A percentile compares a stretch with the other conserved stretches of the same genome.
These are phyloP conservation scores for Carollia perspicillata DNA, from an alignment of 2,113 vertebrate genomes.

Conservation along the genomic window DNA sequence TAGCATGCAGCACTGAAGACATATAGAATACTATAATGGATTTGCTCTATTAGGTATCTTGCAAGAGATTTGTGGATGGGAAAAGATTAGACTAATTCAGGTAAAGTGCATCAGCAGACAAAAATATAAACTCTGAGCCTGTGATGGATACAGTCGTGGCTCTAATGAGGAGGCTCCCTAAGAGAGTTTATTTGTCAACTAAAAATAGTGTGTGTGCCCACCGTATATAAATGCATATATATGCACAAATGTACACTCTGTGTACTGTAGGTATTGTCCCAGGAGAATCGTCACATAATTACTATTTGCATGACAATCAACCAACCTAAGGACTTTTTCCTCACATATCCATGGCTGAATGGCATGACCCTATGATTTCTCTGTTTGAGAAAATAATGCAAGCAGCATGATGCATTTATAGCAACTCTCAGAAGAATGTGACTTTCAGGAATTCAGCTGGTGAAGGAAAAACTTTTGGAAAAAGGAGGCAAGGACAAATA, in stretches of 20 bases:
- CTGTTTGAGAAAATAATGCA: neutral
- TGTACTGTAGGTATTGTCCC: neutral
- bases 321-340: neutral
- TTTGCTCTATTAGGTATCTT: neutral
- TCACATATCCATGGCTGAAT: neutral
- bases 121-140: neutral
- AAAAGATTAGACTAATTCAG: neutral
- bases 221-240: neutral
- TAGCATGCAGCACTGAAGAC: neutral
- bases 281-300: neutral
- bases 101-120: neutral
- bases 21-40: neutral
- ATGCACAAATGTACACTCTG: neutral
- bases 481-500: neutral
- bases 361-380: neutral
- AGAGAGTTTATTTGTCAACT: neutral
- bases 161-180: neutral
- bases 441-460: neutral
- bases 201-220: neutral
- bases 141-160: neutral
- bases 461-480: fast-evolving
- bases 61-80: neutral
- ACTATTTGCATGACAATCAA: neutral
- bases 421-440: neutral
- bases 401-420: fast-evolving